These are phyloP conservation scores for Diachasmimorpha longicaudata DNA, from an alignment of 1,140 invertebrate genomes.

Conservation along the genomic window DNA sequence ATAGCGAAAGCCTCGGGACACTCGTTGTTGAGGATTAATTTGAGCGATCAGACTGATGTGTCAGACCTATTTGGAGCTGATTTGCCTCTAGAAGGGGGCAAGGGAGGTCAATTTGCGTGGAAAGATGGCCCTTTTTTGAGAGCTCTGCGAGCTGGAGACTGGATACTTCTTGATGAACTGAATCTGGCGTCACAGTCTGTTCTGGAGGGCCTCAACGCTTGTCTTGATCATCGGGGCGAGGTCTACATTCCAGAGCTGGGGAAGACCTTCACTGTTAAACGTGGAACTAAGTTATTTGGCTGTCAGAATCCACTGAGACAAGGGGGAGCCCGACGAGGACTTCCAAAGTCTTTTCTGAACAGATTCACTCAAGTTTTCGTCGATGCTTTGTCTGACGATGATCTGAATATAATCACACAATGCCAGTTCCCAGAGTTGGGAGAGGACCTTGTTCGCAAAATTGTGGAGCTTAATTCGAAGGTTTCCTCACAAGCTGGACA, in stretches of 20 bases:
- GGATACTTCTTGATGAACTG: slow-evolving; percentile 98
- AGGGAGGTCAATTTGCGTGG: slow-evolving; percentile 90
- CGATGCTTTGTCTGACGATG: slow-evolving; percentile 77
- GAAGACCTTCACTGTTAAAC: slow-evolving; percentile 77
- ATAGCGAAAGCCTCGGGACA: slow-evolving; percentile 86
- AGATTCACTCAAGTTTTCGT: slow-evolving; percentile 97
- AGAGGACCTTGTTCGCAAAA: slow-evolving; percentile 68
- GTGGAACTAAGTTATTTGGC: slow-evolving; percentile 88
- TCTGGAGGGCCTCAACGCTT: slow-evolving; percentile 97
- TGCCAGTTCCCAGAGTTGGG: slow-evolving; percentile 66
- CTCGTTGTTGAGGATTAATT: slow-evolving; percentile 89
- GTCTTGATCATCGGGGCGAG: slow-evolving; percentile 96
- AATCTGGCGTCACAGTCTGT: slow-evolving; percentile 99
- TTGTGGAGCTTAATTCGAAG: slow-evolving; percentile 83
- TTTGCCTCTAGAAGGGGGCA: slow-evolving; percentile 89
- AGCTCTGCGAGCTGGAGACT: slow-evolving; percentile 90
- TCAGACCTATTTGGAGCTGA: slow-evolving; percentile 98
- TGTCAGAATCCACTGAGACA: slow-evolving; percentile 98
- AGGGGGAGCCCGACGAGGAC: slow-evolving; percentile 92
- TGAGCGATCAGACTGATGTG: slow-evolving; percentile 98
- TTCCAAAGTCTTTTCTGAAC: slow-evolving; percentile 97
- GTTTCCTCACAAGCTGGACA: slow-evolving; percentile 71
- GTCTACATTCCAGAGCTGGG: slow-evolving; percentile 95
- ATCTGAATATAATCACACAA: slow-evolving; percentile 72
- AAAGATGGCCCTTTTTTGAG: slow-evolving; percentile 93